Conservation (phyloP, 2,797 vertebrate genomes). For the Agapornis canus region DNA sequence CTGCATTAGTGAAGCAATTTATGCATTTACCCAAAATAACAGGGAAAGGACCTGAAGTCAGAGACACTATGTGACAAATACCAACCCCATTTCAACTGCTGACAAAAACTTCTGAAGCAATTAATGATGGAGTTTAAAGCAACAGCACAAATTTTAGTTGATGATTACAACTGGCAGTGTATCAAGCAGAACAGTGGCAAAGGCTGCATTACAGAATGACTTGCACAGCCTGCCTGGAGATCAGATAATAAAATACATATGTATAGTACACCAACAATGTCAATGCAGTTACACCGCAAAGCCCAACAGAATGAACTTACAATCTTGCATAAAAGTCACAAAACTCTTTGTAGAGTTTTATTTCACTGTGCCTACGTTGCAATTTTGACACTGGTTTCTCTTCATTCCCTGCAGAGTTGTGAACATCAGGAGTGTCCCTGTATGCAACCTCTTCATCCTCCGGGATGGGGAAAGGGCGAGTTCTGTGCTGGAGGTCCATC, state of each 20-base stretch:
- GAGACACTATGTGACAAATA: neutral
- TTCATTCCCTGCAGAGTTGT: constrained; percentile 71
- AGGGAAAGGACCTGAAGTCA: neutral
- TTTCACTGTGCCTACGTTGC: constrained; percentile 91
- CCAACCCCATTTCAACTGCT: neutral
- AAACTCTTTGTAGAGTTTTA: constrained; percentile 97
- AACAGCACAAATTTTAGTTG: neutral
- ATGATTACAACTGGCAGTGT: neutral
- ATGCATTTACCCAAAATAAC: neutral
- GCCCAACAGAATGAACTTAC: constrained; percentile 82
- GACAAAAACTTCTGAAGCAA: neutral
- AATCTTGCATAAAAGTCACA: constrained; percentile 97
- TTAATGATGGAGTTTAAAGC: neutral
- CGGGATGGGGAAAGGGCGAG: constrained; percentile 79
- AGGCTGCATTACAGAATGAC: neutral
- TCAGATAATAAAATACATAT: neutral
- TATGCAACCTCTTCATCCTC: constrained; percentile 81
- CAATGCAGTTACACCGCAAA: neutral
- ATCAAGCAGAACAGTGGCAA: neutral
- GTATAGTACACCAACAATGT: neutral
- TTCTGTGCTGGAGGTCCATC: constrained; percentile 80
- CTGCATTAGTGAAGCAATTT: neutral
- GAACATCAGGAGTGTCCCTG: constrained; percentile 64
- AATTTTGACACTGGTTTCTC: constrained; percentile 88
- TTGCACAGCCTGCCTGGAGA: neutral